These are phyloP conservation scores for Saturnia japonica DNA, from an alignment of 2,888 invertebrate genomes.

Conservation along the genomic window DNA sequence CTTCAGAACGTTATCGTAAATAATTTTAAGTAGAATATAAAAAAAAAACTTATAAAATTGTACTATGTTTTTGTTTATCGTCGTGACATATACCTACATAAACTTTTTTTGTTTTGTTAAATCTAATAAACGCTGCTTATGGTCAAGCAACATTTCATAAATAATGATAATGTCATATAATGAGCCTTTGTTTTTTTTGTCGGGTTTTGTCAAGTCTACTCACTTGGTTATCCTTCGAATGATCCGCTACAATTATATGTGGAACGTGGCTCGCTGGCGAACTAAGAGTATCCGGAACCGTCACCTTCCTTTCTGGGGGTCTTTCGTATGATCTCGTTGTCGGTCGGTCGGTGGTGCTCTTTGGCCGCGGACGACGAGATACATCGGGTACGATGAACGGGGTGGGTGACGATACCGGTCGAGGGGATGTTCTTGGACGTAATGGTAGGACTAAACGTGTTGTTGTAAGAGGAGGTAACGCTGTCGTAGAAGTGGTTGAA, in stretches of 20 bases:
- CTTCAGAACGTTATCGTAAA: too few relatives aligned
- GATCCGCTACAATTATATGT: conserved; percentile 83
- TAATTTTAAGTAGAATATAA: too few relatives aligned
- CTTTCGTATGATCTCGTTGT: conserved; percentile 70
- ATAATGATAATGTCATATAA: too few relatives aligned
- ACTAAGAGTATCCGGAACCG: conserved; percentile 62
- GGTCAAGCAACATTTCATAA: too few relatives aligned
- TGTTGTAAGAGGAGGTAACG: conserved; percentile 35
- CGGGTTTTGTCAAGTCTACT: conserved; percentile 33
- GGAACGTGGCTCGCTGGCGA: conserved; percentile 75
- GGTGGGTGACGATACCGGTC: conserved; percentile 47
- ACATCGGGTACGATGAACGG: conserved; percentile 48
- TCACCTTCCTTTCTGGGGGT: conserved; percentile 60
- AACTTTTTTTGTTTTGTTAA: too few relatives aligned
- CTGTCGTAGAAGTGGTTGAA: conserved; percentile 23
- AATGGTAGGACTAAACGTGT: conserved; percentile 49
- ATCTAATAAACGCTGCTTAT: too few relatives aligned
- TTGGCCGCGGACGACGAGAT: conserved; percentile 46
- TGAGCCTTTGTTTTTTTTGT: too few relatives aligned
- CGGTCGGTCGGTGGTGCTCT: conserved; percentile 59
- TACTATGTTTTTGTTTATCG: too few relatives aligned
- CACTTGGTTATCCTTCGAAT: conserved; percentile 91
- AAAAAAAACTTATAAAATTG: too few relatives aligned
- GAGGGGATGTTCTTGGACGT: conserved; percentile 43
- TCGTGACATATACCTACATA: too few relatives aligned